These are phyloP conservation scores for Hyles lineata DNA, from an alignment of 2,888 invertebrate genomes.

Conservation along the genomic window DNA sequence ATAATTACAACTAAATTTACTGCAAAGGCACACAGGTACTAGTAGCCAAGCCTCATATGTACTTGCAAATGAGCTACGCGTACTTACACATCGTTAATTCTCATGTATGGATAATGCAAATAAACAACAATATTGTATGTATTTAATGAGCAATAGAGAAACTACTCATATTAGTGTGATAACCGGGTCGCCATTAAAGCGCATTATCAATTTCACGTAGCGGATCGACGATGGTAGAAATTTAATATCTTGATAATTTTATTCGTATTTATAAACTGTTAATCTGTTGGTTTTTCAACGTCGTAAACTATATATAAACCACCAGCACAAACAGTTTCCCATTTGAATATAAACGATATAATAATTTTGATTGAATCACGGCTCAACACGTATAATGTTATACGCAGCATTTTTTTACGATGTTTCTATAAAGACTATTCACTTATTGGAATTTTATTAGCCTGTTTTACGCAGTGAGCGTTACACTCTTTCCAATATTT, in stretches of 20 bases:
- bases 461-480: conserved; percentile 51
- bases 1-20: conserved; percentile 62
- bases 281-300: conserved; percentile 51
- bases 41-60: conserved; percentile 2
- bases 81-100: conserved; percentile 22
- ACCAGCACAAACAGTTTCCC: conserved; percentile 40
- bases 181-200: not conserved
- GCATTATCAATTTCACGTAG: conserved; percentile 19
- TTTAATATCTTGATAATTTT: conserved; percentile 37
- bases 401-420: conserved; percentile 52
- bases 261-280: conserved; percentile 47
- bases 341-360: conserved; percentile 54
- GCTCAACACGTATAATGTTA: conserved; percentile 42
- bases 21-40: conserved; percentile 11
- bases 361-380: conserved; percentile 51
- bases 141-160: not conserved
- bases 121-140: not conserved
- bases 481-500: conserved; percentile 39
- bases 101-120: conserved; percentile 2
- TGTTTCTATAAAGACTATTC: conserved; percentile 61
- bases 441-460: conserved; percentile 62
- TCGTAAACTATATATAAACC: conserved; percentile 44
- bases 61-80: conserved; percentile 25
- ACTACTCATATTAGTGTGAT: not conserved
- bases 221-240: conserved; percentile 23